Conservation (phyloP, 2,888 invertebrate species). For the Adelphocoris suturalis region DNA sequence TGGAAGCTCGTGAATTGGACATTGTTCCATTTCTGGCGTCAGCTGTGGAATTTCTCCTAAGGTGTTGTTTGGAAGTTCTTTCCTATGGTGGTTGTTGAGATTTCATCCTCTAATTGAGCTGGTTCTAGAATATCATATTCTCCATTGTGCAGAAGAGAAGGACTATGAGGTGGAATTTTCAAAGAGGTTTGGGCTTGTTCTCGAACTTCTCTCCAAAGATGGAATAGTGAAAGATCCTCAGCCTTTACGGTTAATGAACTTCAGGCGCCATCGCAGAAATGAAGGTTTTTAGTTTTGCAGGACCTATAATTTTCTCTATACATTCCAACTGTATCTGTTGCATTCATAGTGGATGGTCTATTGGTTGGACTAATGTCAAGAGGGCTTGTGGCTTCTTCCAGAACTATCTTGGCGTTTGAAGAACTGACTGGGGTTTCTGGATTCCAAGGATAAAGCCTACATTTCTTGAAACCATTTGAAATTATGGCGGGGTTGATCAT, state of each 20-base stretch:
- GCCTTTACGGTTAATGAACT: not conserved
- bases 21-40: not conserved
- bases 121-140: not conserved
- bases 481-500: slow-evolving; percentile 75
- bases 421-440: slow-evolving; percentile 53
- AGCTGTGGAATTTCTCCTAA: not conserved
- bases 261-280: not conserved
- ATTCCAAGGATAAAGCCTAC: slow-evolving; percentile 75
- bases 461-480: slow-evolving; percentile 76
- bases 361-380: not conserved
- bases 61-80: not conserved
- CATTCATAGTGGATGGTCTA: not conserved
- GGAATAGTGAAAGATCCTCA: slow-evolving; percentile 14
- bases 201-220: not conserved
- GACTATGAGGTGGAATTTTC: not conserved
- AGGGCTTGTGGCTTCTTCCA: not conserved
- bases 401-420: not conserved
- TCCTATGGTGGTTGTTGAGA: no score
- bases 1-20: slow-evolving; percentile 27
- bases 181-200: not conserved
- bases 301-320: not conserved
- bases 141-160: slow-evolving; percentile 13
- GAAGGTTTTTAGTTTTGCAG: not conserved
- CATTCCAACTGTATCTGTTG: not conserved
- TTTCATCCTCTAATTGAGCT: not conserved